Percentiles rank a stretch among this genome's conserved stretches.
phyloP scores from a whole-genome alignment of 2,888 invertebrate species.

The Pediacus dermestoides region DNA sequence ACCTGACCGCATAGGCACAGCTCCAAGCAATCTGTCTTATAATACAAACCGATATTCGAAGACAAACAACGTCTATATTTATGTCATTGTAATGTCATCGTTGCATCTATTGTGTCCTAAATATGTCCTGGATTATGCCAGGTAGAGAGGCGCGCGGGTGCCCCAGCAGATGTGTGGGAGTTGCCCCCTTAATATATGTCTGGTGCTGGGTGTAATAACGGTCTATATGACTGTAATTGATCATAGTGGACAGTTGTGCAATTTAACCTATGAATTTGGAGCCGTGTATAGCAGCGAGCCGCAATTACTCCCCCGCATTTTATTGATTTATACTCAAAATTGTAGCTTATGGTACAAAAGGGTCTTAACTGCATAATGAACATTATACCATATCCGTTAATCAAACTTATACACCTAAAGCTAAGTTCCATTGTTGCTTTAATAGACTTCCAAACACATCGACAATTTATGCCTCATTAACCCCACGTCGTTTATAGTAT shows the following conservation, averaged over 20 bases:
- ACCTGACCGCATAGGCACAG: slow-evolving; percentile 45
- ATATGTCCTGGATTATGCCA: slow-evolving; percentile 27
- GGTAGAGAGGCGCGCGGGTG: slow-evolving; percentile 9
- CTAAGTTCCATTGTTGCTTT: too few species aligned
- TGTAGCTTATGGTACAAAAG: too few species aligned
- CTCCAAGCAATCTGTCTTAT: slow-evolving; percentile 37
- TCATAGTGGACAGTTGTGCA: slow-evolving; percentile 36
- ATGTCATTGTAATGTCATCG: slow-evolving; percentile 50
- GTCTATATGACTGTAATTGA: slow-evolving; percentile 23
- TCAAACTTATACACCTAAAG: too few species aligned
- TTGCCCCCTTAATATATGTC: slow-evolving; percentile 14
- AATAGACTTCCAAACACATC: too few species aligned
- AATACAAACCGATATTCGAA: slow-evolving; percentile 43
- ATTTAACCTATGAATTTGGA: slow-evolving; percentile 26
- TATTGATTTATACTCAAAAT: slow-evolving; percentile 38
- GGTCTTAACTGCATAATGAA: too few species aligned
- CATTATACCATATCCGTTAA: too few species aligned
- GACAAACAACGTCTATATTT: slow-evolving; percentile 49
- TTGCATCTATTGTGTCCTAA: slow-evolving; percentile 45
- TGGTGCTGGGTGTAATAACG: slow-evolving; percentile 16
- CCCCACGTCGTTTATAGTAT: too few species aligned
- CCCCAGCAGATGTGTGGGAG: slow-evolving; percentile 19
- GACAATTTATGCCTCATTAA: too few species aligned
- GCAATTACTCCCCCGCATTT: slow-evolving; percentile 39
- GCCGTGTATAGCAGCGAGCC: slow-evolving; percentile 35